Conservation (phyloP, 92 coral and sea anemone genomes). For the Siderastrea siderea region DNA sequence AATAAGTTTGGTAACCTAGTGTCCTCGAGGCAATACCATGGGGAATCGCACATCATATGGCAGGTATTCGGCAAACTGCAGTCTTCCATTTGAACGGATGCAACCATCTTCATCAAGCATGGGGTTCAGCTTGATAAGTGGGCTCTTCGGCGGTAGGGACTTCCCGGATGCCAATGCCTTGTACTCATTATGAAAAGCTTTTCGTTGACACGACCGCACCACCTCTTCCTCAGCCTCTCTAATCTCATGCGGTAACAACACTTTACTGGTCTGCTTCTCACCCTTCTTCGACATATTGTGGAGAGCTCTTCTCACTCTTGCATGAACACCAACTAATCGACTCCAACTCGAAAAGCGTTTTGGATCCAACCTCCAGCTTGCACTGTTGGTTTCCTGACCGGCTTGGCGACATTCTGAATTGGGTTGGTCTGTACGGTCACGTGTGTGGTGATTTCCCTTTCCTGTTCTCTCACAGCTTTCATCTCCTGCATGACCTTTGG, state of each 20-base stretch:
- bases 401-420: neutral
- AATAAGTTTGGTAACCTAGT: conserved; percentile 63
- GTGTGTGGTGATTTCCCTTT: neutral
- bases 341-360: conserved; percentile 59
- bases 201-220: conserved; percentile 59
- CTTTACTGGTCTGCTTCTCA: conserved; percentile 31
- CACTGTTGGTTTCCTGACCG: neutral
- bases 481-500: conserved; percentile 38
- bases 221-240: conserved; percentile 65
- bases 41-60: conserved; percentile 65
- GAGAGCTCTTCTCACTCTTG: conserved; percentile 58
- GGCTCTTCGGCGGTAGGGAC: conserved; percentile 46
- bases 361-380: conserved; percentile 66
- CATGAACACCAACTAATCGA: conserved; percentile 30
- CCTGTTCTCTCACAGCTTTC: conserved; percentile 29
- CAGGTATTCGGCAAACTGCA: conserved; percentile 60
- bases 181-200: conserved; percentile 58
- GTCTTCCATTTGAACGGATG: conserved; percentile 60
- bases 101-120: conserved; percentile 60
- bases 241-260: conserved; percentile 51
- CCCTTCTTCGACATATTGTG: conserved; percentile 53
- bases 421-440: conserved; percentile 3
- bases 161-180: conserved; percentile 49
- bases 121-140: conserved; percentile 35
- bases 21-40: conserved; percentile 58